Evolutionary conservation across 2,797 vertebrate genomes (phyloP).

Genomic region (Pempheris klunzingeri): DNA sequence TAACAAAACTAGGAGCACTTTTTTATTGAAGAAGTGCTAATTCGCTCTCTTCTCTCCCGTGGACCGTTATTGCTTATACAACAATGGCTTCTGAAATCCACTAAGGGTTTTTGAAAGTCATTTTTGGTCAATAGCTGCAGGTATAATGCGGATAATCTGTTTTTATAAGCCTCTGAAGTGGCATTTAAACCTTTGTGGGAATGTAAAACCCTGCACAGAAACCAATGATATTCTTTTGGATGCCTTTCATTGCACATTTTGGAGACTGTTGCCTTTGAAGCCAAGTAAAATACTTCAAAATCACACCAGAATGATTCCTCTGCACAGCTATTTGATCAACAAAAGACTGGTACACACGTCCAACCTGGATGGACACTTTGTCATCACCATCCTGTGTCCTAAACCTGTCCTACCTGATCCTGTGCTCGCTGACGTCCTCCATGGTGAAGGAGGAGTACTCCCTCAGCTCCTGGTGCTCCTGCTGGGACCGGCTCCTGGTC

Average conservation of each 20-base stretch:
- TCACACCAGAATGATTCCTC: background rate
- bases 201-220: slow-evolving; percentile 10
- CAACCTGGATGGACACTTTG: background rate
- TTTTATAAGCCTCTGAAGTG: slow-evolving; percentile 51
- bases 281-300: background rate
- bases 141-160: slow-evolving; percentile 24
- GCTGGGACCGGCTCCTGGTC: slow-evolving; percentile 75
- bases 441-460: slow-evolving; percentile 94
- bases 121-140: slow-evolving; percentile 27
- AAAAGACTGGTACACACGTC: too few relatives aligned
- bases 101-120: slow-evolving; percentile 34
- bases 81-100: background rate
- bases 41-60: background rate
- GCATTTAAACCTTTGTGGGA: slow-evolving; percentile 18
- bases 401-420: slow-evolving; percentile 88
- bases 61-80: slow-evolving; percentile 14
- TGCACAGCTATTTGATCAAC: background rate
- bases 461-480: slow-evolving; percentile 84
- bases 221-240: background rate
- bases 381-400: too few relatives aligned
- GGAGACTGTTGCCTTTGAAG: background rate
- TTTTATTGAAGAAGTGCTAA: slow-evolving; percentile 7
- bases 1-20: background rate
- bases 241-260: background rate
- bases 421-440: slow-evolving; percentile 92